These are phyloP conservation scores for Myrmecobius fasciatus DNA, from an alignment of 2,113 vertebrate genomes.

Conservation along the genomic window DNA sequence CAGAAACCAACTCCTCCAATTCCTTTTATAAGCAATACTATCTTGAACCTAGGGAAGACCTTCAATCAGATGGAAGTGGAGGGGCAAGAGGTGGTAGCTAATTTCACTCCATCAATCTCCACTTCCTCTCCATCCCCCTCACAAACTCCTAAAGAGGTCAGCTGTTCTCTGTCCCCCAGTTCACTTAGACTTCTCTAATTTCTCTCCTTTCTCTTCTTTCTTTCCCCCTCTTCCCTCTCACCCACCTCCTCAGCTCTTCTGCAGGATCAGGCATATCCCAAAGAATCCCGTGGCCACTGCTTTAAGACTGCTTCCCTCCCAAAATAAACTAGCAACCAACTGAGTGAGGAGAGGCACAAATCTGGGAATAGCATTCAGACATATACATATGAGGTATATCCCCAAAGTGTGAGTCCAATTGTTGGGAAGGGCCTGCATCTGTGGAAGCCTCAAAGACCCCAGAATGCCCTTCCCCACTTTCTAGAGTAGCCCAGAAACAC, in stretches of 20 bases:
- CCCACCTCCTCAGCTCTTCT: not conserved
- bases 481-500: not conserved
- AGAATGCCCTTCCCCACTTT: not conserved
- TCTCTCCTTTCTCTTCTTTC: not conserved
- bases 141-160: not conserved
- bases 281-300: not conserved
- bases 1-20: not conserved
- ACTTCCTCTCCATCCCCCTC: not conserved
- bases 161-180: not conserved
- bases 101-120: not conserved
- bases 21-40: not conserved
- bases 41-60: not conserved
- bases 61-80: not conserved
- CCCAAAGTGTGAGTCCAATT: not conserved
- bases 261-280: not conserved
- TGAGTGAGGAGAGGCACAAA: not conserved
- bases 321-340: not conserved
- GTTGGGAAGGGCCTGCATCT: not conserved
- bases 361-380: not conserved
- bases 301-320: not conserved
- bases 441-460: not conserved
- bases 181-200: not conserved
- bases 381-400: not conserved
- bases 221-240: not conserved
- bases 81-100: not conserved